A percentile compares a stretch with the other conserved stretches of the same genome.
Evolutionary conservation across 2,888 invertebrate species (phyloP).

Genomic region (Andrena bicolor): DNA sequence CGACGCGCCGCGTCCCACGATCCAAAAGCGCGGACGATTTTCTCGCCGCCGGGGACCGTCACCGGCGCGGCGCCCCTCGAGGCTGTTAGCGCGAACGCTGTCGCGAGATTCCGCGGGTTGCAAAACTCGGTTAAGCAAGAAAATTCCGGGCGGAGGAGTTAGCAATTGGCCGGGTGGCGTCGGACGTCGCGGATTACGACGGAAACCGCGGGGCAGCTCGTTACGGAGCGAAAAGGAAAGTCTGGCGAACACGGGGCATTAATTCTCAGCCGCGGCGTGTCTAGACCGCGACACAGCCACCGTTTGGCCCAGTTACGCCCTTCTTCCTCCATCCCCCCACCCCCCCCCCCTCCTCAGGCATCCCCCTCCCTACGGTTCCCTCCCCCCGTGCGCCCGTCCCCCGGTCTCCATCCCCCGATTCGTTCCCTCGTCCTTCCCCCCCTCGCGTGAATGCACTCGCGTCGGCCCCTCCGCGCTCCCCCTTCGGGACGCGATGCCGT

Average conservation of each 20-base stretch:
- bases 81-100: too few relatives aligned
- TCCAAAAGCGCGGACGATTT: too few relatives aligned
- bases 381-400: conserved; percentile 7
- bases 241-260: conserved; percentile 67
- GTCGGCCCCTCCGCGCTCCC: conserved; percentile 19
- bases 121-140: too few relatives aligned
- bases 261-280: conserved; percentile 69
- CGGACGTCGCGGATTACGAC: conserved; percentile 47
- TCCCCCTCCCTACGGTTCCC: conserved; percentile 16
- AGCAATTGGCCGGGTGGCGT: conserved; percentile 23
- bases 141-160: too few relatives aligned
- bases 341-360: conserved; percentile 1
- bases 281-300: conserved; percentile 73
- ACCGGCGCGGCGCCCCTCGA: too few relatives aligned
- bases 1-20: too few relatives aligned
- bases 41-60: too few relatives aligned
- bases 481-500: conserved; percentile 27
- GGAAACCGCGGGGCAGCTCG: conserved; percentile 54
- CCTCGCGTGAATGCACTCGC: conserved; percentile 22
- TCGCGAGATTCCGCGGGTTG: too few relatives aligned
- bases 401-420: not conserved
- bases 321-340: conserved; percentile 60
- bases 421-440: not conserved
- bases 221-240: conserved; percentile 71
- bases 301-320: conserved; percentile 74